Evolutionary conservation across 2,113 vertebrate genomes (phyloP), one percentile per base, ranked within the genome.

Genomic region (Scomber colias): DNA sequence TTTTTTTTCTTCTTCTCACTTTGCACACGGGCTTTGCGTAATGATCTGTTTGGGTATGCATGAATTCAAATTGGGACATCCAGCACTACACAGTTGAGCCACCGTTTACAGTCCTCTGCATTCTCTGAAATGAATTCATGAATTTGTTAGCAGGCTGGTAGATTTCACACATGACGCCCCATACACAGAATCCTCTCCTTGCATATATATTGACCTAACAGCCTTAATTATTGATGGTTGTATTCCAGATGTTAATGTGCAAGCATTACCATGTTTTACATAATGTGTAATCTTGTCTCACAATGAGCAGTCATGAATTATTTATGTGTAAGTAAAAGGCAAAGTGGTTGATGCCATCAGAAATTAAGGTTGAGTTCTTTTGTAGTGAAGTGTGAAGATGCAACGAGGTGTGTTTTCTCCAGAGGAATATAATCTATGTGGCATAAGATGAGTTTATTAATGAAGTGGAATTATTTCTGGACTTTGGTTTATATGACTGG

Each of bases 201-300:
- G 17, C 62, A 65, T 31, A 71, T 75, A 35, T 79, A 31, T 70
- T 72, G 68, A 50, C 70, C 61, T 21, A 48, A 63, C 70, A 27
- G 46, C 10, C 12, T 94, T 15, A 88, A 90, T 90, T 90, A 94
- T 95, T 93, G 66, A 94, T 84, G 81, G n/a, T 48, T 60, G 12
- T 65, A 70, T 59, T 85, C 35, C 35, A 59, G 71, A 83, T 80
- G 70, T 82, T 86, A 79, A 91, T 83, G 77, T 81, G 60, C 76
- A 63, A 49, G 8, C 61, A 50, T 75, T 56, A 46, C 59, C 27
- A 1, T 89, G 83, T 92, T 94, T 90, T 91, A 88, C 90, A 91
- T 93, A 88, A 92, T 84, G 67, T 82, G 71, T 48, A 62, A 11
- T 84, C 60, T 75, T 77, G 81, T 61, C 85, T 21, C 55, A 81